These are phyloP conservation scores for Caerostris darwini DNA, from an alignment of 1,140 invertebrate genomes.

Conservation along the genomic window DNA sequence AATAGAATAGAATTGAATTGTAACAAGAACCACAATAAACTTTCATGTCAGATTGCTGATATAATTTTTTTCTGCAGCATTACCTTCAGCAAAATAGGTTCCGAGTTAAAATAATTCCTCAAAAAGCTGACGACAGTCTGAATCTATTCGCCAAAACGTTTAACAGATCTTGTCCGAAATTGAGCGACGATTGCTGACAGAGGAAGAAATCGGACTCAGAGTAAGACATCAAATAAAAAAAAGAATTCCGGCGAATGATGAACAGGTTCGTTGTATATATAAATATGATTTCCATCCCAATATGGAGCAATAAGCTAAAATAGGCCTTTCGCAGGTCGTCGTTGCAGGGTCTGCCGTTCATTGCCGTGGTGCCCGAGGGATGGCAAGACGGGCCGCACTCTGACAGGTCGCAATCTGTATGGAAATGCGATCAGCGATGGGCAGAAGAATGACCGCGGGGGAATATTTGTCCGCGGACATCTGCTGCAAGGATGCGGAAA, in stretches of 20 bases:
- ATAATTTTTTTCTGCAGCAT: too few relatives aligned
- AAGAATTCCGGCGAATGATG: not conserved
- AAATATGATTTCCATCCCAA: conserved; percentile 21
- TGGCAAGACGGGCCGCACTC: not conserved
- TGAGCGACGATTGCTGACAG: not conserved
- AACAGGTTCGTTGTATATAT: conserved; percentile 29
- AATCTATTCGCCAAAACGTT: not conserved
- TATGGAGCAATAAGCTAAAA: conserved; percentile 1
- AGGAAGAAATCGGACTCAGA: not conserved
- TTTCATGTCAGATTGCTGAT: too few relatives aligned
- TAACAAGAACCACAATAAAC: too few relatives aligned
- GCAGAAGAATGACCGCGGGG: conserved; percentile 31
- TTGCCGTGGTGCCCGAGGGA: not conserved
- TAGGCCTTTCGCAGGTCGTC: not conserved
- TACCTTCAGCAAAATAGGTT: too few relatives aligned
- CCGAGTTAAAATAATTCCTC: too few relatives aligned
- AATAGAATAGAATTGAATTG: too few relatives aligned
- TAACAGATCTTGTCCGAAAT: not conserved
- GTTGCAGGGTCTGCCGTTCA: conserved; percentile 1
- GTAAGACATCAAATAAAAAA: conserved; percentile 1
- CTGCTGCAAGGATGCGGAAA: not conserved
- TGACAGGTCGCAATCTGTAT: conserved; percentile 63
- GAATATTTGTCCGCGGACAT: conserved; percentile 32
- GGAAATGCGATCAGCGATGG: conserved; percentile 31
- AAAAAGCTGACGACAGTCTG: not conserved